Evolutionary conservation across 1,140 invertebrate genomes (phyloP).

Genomic region (Magallana ariakensis): DNA sequence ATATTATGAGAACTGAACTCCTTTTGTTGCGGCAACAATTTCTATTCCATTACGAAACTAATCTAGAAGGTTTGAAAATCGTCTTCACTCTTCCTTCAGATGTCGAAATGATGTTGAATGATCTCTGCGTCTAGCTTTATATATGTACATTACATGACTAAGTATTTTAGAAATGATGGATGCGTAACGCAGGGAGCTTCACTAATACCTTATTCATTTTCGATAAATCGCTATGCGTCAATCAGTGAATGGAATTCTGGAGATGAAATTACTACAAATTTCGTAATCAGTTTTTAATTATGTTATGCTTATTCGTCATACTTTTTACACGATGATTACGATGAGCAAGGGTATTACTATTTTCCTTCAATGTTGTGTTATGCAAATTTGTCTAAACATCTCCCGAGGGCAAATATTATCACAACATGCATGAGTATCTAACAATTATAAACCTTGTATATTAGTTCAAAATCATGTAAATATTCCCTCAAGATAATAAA

Average conservation of each 20-base stretch:
- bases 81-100: not conserved
- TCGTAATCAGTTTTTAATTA: constrained; percentile 21
- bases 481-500: not conserved
- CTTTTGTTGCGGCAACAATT: not conserved
- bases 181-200: constrained; percentile 14
- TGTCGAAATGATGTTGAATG: not conserved
- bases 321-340: not conserved
- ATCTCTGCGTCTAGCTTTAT: not conserved
- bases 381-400: not conserved
- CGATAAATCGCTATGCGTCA: not conserved
- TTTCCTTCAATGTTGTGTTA: not conserved
- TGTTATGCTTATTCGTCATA: constrained; percentile 16
- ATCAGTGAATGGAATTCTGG: constrained; percentile 28
- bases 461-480: not conserved
- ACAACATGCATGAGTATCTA: not conserved
- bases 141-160: constrained; percentile 25
- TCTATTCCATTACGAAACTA: constrained; percentile 11
- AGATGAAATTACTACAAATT: not conserved
- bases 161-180: constrained; percentile 6
- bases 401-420: not conserved
- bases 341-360: constrained; percentile 16
- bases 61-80: not conserved
- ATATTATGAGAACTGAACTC: no score
- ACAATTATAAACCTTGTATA: not conserved
- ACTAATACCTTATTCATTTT: constrained; percentile 29